Percentiles rank a stretch among this genome's conserved stretches.
These are phyloP conservation scores for Rhinatrema bivittatum DNA, from an alignment of 2,797 vertebrate genomes.

Conservation along the genomic window DNA sequence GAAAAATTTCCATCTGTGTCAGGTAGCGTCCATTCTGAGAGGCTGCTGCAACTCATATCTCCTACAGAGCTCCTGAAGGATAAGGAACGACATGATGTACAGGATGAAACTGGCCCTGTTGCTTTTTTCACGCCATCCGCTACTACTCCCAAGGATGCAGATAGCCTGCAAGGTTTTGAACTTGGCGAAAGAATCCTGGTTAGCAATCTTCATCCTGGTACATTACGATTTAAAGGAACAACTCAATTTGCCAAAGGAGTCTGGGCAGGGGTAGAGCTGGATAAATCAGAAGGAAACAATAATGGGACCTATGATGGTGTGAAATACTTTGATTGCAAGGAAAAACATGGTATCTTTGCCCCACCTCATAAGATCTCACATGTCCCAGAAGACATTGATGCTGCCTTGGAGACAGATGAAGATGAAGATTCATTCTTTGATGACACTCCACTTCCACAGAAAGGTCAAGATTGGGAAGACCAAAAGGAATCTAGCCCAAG, in stretches of 20 bases:
- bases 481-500: slow-evolving; percentile 18
- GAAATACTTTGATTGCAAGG: slow-evolving; percentile 78
- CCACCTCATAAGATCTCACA: slow-evolving; percentile 84
- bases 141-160: slow-evolving; percentile 1
- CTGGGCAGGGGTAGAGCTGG: slow-evolving; percentile 95
- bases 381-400: slow-evolving; percentile 56
- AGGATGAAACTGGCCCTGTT: slow-evolving; percentile 23
- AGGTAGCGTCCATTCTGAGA: slow-evolving; percentile 49
- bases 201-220: slow-evolving; percentile 85
- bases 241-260: slow-evolving; percentile 87
- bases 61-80: slow-evolving; percentile 47
- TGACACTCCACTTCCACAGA: slow-evolving; percentile 37
- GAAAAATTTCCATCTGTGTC: slow-evolving; percentile 50
- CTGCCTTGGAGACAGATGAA: slow-evolving; percentile 58
- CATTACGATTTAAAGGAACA: slow-evolving; percentile 79
- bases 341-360: slow-evolving; percentile 87
- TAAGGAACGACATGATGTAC: slow-evolving; percentile 47
- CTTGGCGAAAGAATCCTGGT: slow-evolving; percentile 88
- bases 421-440: slow-evolving; percentile 69
- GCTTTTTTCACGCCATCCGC: slow-evolving; percentile 29
- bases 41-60: slow-evolving; percentile 58
- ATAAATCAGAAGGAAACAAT: slow-evolving; percentile 89
- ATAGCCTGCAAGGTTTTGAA: slow-evolving; percentile 67
- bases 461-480: slow-evolving; percentile 32
- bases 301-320: slow-evolving; percentile 81